Conservation (phyloP, 2,888 invertebrate genomes). For the Fissipunctia ypsillon region DNA sequence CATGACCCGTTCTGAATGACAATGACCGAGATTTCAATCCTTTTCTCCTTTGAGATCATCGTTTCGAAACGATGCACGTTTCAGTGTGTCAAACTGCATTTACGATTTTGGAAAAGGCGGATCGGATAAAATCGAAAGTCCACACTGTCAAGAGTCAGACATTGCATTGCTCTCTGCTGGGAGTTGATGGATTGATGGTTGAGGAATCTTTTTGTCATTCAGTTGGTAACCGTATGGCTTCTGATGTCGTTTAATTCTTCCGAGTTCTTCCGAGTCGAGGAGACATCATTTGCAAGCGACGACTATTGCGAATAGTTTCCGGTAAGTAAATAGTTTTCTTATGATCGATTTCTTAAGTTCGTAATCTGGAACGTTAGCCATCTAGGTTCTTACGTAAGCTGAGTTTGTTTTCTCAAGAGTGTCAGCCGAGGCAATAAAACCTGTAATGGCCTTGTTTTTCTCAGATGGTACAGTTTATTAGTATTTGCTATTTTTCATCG, state of each 20-base stretch:
- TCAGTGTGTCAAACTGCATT: slow-evolving; percentile 48
- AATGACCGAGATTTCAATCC: slow-evolving; percentile 70
- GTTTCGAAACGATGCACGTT: slow-evolving; percentile 65
- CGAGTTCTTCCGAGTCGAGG: too few relatives aligned
- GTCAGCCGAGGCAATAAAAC: slow-evolving; percentile 35
- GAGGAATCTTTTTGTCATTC: too few relatives aligned
- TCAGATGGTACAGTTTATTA: slow-evolving; percentile 25
- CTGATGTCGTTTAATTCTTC: not conserved
- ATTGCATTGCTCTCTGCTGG: not conserved
- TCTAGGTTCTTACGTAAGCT: slow-evolving; percentile 45
- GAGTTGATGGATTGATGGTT: not conserved
- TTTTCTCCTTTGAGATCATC: slow-evolving; percentile 76
- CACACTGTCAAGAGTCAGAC: not conserved
- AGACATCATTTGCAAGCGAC: slow-evolving; percentile 22
- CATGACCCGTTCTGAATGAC: slow-evolving; percentile 66
- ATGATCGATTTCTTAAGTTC: slow-evolving; percentile 52
- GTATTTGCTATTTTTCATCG: slow-evolving; percentile 45
- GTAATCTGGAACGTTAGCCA: slow-evolving; percentile 45
- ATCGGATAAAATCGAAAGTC: slow-evolving; percentile 60
- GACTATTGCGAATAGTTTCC: slow-evolving; percentile 12
- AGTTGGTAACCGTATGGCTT: not conserved
- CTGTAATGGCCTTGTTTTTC: slow-evolving; percentile 46
- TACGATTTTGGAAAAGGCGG: slow-evolving; percentile 55
- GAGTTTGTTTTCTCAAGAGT: slow-evolving; percentile 37
- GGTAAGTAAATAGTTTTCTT: slow-evolving; percentile 42